A percentile compares a stretch with the other conserved stretches of the same genome.
These are phyloP conservation scores for Urocyon cinereoargenteus DNA, from an alignment of 2,797 vertebrate genomes.

Conservation along the genomic window DNA sequence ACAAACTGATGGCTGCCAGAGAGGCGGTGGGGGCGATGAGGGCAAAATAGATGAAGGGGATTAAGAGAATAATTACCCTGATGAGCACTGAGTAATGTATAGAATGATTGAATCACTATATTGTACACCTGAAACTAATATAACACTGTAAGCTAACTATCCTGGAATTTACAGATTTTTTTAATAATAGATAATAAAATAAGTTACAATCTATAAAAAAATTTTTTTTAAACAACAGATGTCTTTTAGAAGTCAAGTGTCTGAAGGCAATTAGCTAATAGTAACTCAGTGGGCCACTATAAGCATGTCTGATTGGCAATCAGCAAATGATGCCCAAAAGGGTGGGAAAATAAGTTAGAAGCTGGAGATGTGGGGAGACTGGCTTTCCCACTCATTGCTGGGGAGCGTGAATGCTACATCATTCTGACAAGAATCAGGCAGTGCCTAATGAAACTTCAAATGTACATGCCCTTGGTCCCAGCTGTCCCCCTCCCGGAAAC, in stretches of 20 bases:
- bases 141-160: background rate
- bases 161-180: background rate
- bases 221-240: background rate
- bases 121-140: background rate
- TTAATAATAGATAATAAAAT: background rate
- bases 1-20: background rate
- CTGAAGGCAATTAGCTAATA: conserved; percentile 49
- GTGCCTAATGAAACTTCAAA: background rate
- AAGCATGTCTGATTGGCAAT: conserved; percentile 14
- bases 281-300: background rate
- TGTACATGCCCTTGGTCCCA: background rate
- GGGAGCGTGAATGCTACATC: background rate
- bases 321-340: conserved; percentile 30
- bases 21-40: no score
- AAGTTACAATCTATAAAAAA: background rate
- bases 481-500: background rate
- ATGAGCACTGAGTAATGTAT: background rate
- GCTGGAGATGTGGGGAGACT: background rate
- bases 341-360: background rate
- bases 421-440: conserved; percentile 54
- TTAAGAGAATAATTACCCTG: background rate
- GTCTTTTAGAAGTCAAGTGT: conserved; percentile 24
- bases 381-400: background rate
- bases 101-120: background rate
- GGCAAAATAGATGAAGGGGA: background rate